A percentile compares a stretch with the other conserved stretches of the same genome.
phyloP scores from a whole-genome alignment of 2,888 invertebrate species.

The Drepana falcataria region DNA sequence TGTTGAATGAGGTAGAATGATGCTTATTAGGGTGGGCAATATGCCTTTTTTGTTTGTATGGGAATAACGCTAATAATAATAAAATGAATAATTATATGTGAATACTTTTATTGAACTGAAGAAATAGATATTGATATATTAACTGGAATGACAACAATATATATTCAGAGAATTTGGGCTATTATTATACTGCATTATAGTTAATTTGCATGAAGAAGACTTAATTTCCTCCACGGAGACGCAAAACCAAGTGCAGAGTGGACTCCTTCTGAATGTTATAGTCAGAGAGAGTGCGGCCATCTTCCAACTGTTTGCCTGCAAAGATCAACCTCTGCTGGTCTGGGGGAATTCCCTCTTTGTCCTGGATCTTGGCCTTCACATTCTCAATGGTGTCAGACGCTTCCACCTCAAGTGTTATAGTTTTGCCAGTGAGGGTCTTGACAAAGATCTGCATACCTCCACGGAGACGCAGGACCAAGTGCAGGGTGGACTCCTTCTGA shows the following conservation, averaged over 20 bases:
- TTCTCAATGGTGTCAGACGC: conserved; percentile 39
- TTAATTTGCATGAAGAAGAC: conserved; percentile 45
- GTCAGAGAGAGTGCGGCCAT: conserved; percentile 34
- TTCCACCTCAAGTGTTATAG: conserved; percentile 37
- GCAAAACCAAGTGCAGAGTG: conserved; percentile 45
- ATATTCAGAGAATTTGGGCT: too few species aligned
- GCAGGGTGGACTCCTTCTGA: conserved; percentile 38
- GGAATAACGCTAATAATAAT: too few species aligned
- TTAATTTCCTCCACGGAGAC: conserved; percentile 49
- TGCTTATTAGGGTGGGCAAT: too few species aligned
- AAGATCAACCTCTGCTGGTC: conserved; percentile 39
- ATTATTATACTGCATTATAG: too few species aligned
- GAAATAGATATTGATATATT: too few species aligned
- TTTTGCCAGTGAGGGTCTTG: conserved; percentile 38
- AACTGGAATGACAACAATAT: too few species aligned
- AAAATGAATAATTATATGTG: too few species aligned
- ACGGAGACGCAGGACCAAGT: conserved; percentile 32
- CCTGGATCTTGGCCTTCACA: conserved; percentile 40
- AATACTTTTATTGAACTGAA: too few species aligned
- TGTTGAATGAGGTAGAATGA: too few species aligned
- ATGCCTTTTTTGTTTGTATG: too few species aligned
- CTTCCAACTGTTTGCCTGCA: conserved; percentile 37
- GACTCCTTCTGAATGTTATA: conserved; percentile 55
- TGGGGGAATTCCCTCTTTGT: conserved; percentile 39
- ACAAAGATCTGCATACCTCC: conserved; percentile 46